Evolutionary conservation across 2,113 vertebrate species (phyloP).

Genomic region (Gasterosteus aculeatus): DNA sequence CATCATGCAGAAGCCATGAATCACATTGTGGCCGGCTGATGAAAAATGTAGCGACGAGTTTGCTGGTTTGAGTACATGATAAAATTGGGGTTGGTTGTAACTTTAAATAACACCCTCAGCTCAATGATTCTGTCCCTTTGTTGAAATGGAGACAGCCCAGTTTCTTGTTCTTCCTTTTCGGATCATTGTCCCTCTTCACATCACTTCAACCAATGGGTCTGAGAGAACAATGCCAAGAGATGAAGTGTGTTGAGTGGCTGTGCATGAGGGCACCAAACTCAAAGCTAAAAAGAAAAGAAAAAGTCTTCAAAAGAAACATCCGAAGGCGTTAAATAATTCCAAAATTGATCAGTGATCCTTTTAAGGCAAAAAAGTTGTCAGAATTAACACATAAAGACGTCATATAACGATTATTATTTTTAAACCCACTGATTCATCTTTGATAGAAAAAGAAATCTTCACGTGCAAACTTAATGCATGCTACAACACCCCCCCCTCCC

Average conservation of each 20-base stretch:
- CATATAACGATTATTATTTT: constrained; percentile 78
- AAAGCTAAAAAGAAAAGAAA: constrained; percentile 57
- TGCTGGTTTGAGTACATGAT: constrained; percentile 12
- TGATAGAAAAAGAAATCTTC: constrained; percentile 78
- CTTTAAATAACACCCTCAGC: constrained; percentile 4
- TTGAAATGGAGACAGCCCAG: constrained; percentile 16
- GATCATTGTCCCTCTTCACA: constrained; percentile 35
- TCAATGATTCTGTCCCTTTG: constrained; percentile 4
- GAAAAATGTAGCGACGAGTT: not conserved
- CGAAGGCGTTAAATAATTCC: constrained; percentile 89
- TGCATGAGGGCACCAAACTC: constrained; percentile 23
- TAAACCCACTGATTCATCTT: constrained; percentile 77
- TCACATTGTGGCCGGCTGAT: constrained; percentile 2
- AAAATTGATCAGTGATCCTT: constrained; percentile 86
- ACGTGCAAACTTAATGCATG: constrained; percentile 85
- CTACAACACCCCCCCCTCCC: constrained; percentile 43
- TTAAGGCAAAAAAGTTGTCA: constrained; percentile 86
- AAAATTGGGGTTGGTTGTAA: constrained; percentile 3
- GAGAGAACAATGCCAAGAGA: constrained; percentile 40
- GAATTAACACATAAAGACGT: constrained; percentile 77
- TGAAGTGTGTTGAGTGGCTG: constrained; percentile 40
- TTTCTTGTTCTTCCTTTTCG: constrained; percentile 1
- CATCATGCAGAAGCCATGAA: constrained; percentile 56
- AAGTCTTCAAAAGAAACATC: constrained; percentile 67
- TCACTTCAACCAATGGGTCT: constrained; percentile 36